phyloP scores from a whole-genome alignment of 1,140 invertebrate species.

The Drosophila parabipectinata region DNA sequence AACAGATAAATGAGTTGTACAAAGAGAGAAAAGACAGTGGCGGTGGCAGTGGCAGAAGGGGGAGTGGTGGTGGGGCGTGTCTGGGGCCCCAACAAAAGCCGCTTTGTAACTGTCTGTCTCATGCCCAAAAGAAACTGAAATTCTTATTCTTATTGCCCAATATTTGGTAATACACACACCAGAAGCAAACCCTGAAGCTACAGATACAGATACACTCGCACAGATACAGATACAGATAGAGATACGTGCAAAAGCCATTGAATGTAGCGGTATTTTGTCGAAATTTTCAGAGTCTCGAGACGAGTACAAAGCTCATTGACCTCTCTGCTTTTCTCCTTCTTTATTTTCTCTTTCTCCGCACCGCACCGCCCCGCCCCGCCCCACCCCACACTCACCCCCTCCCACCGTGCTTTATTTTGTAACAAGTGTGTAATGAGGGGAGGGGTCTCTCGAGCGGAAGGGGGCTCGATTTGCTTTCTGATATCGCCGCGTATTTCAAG shows the following conservation, averaged over 20 bases:
- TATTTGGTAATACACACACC: conserved; percentile 74
- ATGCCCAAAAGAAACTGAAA: conserved; percentile 77
- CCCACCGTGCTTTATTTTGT: conserved; percentile 28
- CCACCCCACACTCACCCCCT: conserved; percentile 4
- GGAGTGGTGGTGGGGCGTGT: neutral
- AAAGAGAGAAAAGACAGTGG: conserved; percentile 13
- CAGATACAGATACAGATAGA: conserved; percentile 3
- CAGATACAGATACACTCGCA: conserved; percentile 27
- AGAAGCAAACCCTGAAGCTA: conserved; percentile 18
- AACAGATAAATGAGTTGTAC: conserved; percentile 7
- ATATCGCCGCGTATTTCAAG: conserved; percentile 39
- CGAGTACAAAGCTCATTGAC: conserved; percentile 82
- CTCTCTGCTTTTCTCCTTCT: conserved; percentile 62
- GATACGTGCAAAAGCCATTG: conserved; percentile 71
- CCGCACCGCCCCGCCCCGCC: neutral
- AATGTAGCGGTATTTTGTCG: conserved; percentile 81
- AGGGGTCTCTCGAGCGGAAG: conserved; percentile 1
- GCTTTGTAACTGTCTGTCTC: conserved; percentile 58
- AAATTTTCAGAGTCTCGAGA: conserved; percentile 74
- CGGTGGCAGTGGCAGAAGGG: conserved; percentile 12
- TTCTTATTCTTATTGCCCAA: conserved; percentile 79
- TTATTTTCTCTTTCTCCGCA: conserved; percentile 43
- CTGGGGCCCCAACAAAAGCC: conserved; percentile 34
- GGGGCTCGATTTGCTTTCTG: conserved; percentile 26
- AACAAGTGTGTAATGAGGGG: conserved; percentile 70